Base-by-base conservation (phyloP, 2,888 invertebrate species). In the Zhuqinia jingwanae region DNA sequence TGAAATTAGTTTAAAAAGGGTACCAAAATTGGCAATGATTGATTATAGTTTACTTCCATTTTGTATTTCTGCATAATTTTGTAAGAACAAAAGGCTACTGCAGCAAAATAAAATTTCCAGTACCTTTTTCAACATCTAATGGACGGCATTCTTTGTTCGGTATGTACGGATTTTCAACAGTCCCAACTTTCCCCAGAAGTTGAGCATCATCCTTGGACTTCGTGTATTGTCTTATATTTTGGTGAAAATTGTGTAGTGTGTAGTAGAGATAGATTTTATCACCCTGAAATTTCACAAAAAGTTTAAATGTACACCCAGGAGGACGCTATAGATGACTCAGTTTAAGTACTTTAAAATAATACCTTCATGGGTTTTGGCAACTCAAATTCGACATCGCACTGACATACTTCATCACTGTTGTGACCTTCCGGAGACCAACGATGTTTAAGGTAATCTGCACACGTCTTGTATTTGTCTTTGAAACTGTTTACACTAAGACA, bases 191-290 rank as follows among this genome's bases (percentile, higher is more conserved):
- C 0, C 99, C 99, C 47, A 98, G 93, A 17, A 99, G 94, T 92
- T 99, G 99, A 91, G 95, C 95, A 92, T 99, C 99, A 91, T 94
- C 96, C 92, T 96, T 93, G 1, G 99, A 99, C 92, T 98, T 98
- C 0, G 99, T 98, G 93, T 99, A 99, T 89, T 99, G 95, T 56
- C 99, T 95, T 93, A 99, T 99, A 92, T 99, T 99, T 93, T 99
- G 99, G 92, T 99, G 99, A 93, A 97, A 99, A 92, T 99, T 99
- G 79, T 96, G 96, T 80, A 99, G 93, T 0, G 98, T 98, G 92
- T 99, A 99, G 92, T 99, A 99, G 94, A 99, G 96, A 92, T 96
- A 99, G 0, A 99, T 98, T 75, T 80, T 85, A 92, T 96, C 95
- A 0, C 95, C 95, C 94, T 96, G 92, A 8, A 42, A 15, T 15